A percentile compares a stretch with the other conserved stretches of the same genome.
phyloP scores from a whole-genome alignment of 2,797 vertebrate genomes.

The Oreochromis mossambicus region DNA sequence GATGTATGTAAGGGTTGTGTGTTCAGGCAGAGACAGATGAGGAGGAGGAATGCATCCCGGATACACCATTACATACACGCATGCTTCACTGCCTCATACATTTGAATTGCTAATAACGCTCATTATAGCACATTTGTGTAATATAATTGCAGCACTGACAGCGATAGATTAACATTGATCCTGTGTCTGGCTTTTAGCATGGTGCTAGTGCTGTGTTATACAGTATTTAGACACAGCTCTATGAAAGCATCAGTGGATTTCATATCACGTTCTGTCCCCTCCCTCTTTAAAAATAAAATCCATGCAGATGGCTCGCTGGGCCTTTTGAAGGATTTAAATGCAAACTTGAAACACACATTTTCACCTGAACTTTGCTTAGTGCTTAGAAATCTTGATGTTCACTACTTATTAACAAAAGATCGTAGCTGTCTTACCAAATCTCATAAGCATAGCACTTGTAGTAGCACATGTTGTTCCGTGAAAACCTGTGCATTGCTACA shows the following conservation, averaged over 20 bases:
- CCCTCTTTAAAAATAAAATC: neutral
- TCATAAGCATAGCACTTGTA: neutral
- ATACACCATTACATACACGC: conserved; percentile 3
- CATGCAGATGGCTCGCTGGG: neutral
- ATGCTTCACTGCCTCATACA: neutral
- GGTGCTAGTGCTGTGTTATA: neutral
- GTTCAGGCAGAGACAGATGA: neutral
- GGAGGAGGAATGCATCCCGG: neutral
- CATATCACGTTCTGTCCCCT: neutral
- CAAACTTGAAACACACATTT: neutral
- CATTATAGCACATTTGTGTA: conserved; percentile 5
- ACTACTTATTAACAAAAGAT: neutral
- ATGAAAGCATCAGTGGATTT: neutral
- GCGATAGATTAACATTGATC: neutral
- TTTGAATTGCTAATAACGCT: conserved; percentile 13
- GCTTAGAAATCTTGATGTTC: neutral
- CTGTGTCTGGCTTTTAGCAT: neutral
- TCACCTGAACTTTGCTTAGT: neutral
- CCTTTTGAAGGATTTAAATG: neutral
- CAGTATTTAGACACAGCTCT: neutral
- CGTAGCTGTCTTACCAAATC: neutral
- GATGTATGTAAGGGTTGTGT: neutral
- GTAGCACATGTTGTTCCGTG: neutral
- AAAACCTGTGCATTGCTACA: neutral
- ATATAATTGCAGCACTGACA: neutral